phyloP scores from a whole-genome alignment of 2,797 vertebrate genomes.

The Chaenodraco wilsoni region DNA sequence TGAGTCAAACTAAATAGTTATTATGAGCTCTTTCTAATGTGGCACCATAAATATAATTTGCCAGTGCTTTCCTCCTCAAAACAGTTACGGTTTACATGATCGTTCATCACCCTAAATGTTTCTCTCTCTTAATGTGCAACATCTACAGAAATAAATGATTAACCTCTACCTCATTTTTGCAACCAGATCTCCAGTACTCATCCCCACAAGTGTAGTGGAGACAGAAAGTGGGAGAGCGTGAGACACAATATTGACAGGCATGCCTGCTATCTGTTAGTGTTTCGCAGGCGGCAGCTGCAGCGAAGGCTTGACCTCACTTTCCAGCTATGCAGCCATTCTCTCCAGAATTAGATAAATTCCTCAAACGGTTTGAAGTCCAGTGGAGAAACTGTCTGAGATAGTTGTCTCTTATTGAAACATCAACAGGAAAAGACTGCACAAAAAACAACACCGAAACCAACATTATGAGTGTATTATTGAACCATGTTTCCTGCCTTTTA shows the following conservation, averaged over 20 bases:
- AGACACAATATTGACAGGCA: conserved; percentile 53
- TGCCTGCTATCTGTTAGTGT: conserved; percentile 75
- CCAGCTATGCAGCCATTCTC: conserved; percentile 80
- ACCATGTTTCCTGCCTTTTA: conserved; percentile 22
- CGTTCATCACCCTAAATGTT: too few relatives aligned
- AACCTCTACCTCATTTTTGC: conserved; percentile 8
- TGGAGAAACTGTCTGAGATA: conserved; percentile 59
- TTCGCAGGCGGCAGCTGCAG: conserved; percentile 79
- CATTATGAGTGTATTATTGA: not conserved
- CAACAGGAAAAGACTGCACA: conserved; percentile 18
- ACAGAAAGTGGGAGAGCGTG: conserved; percentile 5
- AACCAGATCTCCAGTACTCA: conserved; percentile 26
- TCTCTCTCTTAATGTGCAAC: conserved; percentile 8
- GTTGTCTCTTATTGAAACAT: conserved; percentile 50
- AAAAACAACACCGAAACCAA: not conserved
- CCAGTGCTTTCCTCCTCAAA: not conserved
- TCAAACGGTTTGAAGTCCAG: conserved; percentile 43
- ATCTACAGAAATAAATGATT: conserved; percentile 15
- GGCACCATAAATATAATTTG: not conserved
- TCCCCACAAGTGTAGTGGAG: conserved; percentile 22
- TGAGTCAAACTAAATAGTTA: not conserved
- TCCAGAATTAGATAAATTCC: conserved; percentile 79
- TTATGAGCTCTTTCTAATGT: not conserved
- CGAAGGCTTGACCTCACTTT: conserved; percentile 81
- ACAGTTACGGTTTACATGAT: not conserved